Conservation (phyloP, 2,113 vertebrate genomes). For the Myanophis thanlyinensis region DNA sequence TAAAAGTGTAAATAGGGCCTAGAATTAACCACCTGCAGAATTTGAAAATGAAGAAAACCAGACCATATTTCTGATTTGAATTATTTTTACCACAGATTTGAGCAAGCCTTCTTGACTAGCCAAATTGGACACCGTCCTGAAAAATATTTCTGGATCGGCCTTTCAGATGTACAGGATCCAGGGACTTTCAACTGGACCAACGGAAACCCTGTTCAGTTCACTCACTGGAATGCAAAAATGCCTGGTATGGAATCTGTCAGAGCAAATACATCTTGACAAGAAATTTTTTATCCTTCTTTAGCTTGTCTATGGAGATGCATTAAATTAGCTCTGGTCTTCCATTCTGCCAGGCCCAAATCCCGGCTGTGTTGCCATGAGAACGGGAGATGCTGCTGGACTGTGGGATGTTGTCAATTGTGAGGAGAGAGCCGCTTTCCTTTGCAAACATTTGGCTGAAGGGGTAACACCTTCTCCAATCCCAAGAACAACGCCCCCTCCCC, state of each 20-base stretch:
- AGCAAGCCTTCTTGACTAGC: constrained; percentile 91
- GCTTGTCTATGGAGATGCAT: background rate
- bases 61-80: background rate
- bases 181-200: constrained; percentile 79
- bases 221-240: constrained; percentile 89
- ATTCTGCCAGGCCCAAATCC: constrained; percentile 74
- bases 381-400: constrained; percentile 85
- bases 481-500: constrained; percentile 63
- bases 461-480: constrained; percentile 73
- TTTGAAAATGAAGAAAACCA: background rate
- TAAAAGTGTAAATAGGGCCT: background rate
- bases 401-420: constrained; percentile 88
- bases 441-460: constrained; percentile 85
- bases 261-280: background rate
- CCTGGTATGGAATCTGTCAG: constrained; percentile 74
- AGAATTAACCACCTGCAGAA: background rate
- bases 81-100: constrained; percentile 75
- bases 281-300: background rate
- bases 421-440: constrained; percentile 85
- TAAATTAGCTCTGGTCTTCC: background rate
- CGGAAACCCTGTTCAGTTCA: constrained; percentile 75
- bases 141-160: constrained; percentile 91
- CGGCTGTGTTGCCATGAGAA: constrained; percentile 89
- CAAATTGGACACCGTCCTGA: constrained; percentile 85
- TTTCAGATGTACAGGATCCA: constrained; percentile 76